Evolutionary conservation across 1,140 invertebrate genomes (phyloP), one percentile per base, ranked within the genome.

Genomic region (Schlechtendalia chinensis): DNA sequence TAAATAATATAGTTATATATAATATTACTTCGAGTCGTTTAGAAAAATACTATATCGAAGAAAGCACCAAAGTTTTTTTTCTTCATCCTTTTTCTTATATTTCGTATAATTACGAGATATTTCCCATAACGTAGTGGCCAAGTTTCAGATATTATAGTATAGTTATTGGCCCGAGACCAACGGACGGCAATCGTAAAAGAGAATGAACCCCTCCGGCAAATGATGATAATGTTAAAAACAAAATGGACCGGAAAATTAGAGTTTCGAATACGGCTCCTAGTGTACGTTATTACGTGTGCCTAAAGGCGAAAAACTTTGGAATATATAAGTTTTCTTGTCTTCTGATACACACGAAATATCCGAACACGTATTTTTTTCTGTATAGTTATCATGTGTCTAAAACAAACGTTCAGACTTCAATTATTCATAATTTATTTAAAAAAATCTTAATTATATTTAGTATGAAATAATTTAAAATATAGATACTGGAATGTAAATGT

Each of bases 161-260:
- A 47, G 53, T 58, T 77, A 63, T 79, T 79, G 75, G 75, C 75
- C 39, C 58, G 58, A 61, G 75, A 79, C 75, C 75, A 79, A 50
- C 58, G 75, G 75, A 27, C 39, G 75, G 58, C 39, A 39, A 63
- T 79, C 75, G 75, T 79, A 79, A 79, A 79, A 79, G 75, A 79
- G 54, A 79, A 63, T 16, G 58, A 79, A 27, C 39, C 58, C 39
- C 29, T 63, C 22, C 58, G 32, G 75, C 39, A 32, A 58, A 39
- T 50, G 47, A 79, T 63, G 56, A 79, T 79, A 63, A 63, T 63
- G 75, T 79, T 63, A 50, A 79, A 58, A 61, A 79, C 54, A 79
- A 79, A 79, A 79, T 79, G 75, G 75, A 61, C 75, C 75, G 75
- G 75, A 79, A 79, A 79, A 79, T 79, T 79, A 79, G 74, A 77